Evolutionary conservation across 2,797 vertebrate genomes (phyloP).

Genomic region (Fundulus diaphanus): DNA sequence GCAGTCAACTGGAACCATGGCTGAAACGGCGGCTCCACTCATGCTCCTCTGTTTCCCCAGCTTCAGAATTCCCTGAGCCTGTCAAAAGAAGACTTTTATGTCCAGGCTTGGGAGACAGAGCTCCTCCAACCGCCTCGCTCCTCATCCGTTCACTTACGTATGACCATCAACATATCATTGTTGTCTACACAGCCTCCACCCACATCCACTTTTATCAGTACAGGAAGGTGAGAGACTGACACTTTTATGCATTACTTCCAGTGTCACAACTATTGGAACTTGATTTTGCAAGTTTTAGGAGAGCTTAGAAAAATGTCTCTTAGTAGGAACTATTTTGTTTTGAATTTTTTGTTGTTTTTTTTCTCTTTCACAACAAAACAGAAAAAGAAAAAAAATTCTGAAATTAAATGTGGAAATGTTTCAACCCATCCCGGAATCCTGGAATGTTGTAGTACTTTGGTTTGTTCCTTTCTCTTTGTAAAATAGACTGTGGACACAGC

Average conservation of each 20-base stretch:
- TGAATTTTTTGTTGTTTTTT: slow-evolving; percentile 64
- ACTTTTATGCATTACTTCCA: slow-evolving; percentile 73
- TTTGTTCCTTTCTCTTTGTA: slow-evolving; percentile 47
- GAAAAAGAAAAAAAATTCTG: slow-evolving; percentile 51
- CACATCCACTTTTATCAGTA: slow-evolving; percentile 35
- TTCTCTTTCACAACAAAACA: slow-evolving; percentile 73
- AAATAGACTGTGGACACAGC: slow-evolving; percentile 39
- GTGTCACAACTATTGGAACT: slow-evolving; percentile 62
- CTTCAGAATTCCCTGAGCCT: slow-evolving; percentile 45
- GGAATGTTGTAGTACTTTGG: slow-evolving; percentile 43
- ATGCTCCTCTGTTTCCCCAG: slow-evolving; percentile 11
- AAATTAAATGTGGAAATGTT: slow-evolving; percentile 81
- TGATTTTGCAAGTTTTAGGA: slow-evolving; percentile 68
- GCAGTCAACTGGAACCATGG: slow-evolving; percentile 9
- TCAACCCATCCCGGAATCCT: slow-evolving; percentile 60
- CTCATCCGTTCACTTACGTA: slow-evolving; percentile 26
- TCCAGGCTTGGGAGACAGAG: slow-evolving; percentile 32
- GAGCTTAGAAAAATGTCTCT: slow-evolving; percentile 58
- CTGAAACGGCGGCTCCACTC: slow-evolving; percentile 59
- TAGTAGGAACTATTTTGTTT: slow-evolving; percentile 75
- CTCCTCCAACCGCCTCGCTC: slow-evolving; percentile 17
- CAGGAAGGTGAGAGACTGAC: slow-evolving; percentile 63
- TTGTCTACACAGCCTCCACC: slow-evolving; percentile 15
- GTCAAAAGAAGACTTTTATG: slow-evolving; percentile 49
- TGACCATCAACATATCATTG: slow-evolving; percentile 63